Percentiles rank a stretch among this genome's conserved stretches.
Evolutionary conservation across 2,113 vertebrate genomes (phyloP).

Genomic region (Odontesthes bonariensis): DNA sequence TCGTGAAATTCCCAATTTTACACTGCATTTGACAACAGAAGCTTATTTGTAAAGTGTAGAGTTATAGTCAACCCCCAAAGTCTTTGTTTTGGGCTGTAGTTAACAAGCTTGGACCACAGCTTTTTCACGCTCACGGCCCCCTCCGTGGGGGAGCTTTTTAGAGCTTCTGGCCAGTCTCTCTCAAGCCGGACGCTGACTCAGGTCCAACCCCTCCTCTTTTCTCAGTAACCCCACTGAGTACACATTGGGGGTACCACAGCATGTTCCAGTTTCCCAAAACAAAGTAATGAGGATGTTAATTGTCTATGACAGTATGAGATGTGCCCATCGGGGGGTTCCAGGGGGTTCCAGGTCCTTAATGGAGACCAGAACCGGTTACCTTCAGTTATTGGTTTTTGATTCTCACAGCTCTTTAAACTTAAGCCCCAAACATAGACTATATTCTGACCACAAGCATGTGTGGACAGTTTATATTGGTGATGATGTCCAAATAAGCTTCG

Average conservation of each 20-base stretch:
- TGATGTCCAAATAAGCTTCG: slow-evolving; percentile 53
- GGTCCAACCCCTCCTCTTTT: slow-evolving; percentile 54
- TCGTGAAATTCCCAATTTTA: slow-evolving; percentile 42
- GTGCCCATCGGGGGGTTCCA: slow-evolving; percentile 71
- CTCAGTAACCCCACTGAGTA: slow-evolving; percentile 58
- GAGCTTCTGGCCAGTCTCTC: slow-evolving; percentile 40
- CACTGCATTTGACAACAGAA: slow-evolving; percentile 43
- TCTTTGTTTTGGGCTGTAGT: slow-evolving; percentile 44
- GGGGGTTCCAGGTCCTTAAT: slow-evolving; percentile 45
- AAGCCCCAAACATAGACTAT: slow-evolving; percentile 22
- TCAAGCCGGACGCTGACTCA: slow-evolving; percentile 57
- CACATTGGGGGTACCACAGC: slow-evolving; percentile 61
- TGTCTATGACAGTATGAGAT: slow-evolving; percentile 77
- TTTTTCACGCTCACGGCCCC: slow-evolving; percentile 42
- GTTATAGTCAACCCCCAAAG: slow-evolving; percentile 44
- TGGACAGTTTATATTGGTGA: slow-evolving; percentile 49
- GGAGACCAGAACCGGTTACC: slow-evolving; percentile 62
- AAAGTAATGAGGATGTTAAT: slow-evolving; percentile 84
- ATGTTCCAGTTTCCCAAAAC: slow-evolving; percentile 74
- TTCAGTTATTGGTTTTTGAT: slow-evolving; percentile 64
- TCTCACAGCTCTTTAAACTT: slow-evolving; percentile 63
- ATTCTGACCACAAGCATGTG: slow-evolving; percentile 40
- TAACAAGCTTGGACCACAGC: slow-evolving; percentile 29
- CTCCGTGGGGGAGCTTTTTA: slow-evolving; percentile 38
- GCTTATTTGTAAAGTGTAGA: slow-evolving; percentile 7